Conservation (phyloP, 2,797 vertebrate genomes). For the Sebastiscus tertius region DNA sequence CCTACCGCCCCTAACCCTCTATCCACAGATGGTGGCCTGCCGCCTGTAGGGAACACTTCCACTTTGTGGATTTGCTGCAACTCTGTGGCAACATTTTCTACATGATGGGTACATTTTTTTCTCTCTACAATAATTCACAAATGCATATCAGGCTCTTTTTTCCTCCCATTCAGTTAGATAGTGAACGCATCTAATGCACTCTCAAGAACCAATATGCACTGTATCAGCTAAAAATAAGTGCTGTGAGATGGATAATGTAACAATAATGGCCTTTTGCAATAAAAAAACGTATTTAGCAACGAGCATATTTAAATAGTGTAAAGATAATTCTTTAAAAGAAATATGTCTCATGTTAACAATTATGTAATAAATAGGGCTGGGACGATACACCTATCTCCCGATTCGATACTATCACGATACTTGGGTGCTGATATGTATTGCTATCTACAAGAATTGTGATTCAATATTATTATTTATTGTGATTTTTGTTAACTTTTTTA, state of each 20-base stretch:
- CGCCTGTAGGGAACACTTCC: slow-evolving; percentile 60
- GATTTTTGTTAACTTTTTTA: too few relatives aligned
- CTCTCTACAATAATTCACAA: slow-evolving; percentile 19
- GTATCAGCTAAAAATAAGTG: slow-evolving; percentile 29
- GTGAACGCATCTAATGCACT: slow-evolving; percentile 40
- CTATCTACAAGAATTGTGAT: too few relatives aligned
- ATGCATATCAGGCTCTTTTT: slow-evolving; percentile 18
- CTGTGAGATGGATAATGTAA: slow-evolving; percentile 44
- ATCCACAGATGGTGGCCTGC: slow-evolving; percentile 60
- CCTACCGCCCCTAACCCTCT: slow-evolving; percentile 21
- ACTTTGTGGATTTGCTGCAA: slow-evolving; percentile 41
- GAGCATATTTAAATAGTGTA: slow-evolving; percentile 1
- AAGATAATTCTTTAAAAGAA: slow-evolving; percentile 5
- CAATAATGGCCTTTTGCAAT: slow-evolving; percentile 14
- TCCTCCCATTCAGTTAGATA: slow-evolving; percentile 9
- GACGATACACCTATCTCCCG: too few relatives aligned
- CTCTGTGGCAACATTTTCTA: slow-evolving; percentile 46
- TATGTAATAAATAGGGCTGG: not conserved
- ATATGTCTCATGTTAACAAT: not conserved
- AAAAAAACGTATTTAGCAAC: not conserved
- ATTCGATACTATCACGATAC: rapidly evolving
- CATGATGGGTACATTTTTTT: slow-evolving; percentile 15
- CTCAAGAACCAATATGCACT: slow-evolving; percentile 21
- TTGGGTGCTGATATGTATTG: too few relatives aligned
- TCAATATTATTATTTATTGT: too few relatives aligned